phyloP scores from a whole-genome alignment of 2,797 vertebrate species.

The Eulemur rubriventer region DNA sequence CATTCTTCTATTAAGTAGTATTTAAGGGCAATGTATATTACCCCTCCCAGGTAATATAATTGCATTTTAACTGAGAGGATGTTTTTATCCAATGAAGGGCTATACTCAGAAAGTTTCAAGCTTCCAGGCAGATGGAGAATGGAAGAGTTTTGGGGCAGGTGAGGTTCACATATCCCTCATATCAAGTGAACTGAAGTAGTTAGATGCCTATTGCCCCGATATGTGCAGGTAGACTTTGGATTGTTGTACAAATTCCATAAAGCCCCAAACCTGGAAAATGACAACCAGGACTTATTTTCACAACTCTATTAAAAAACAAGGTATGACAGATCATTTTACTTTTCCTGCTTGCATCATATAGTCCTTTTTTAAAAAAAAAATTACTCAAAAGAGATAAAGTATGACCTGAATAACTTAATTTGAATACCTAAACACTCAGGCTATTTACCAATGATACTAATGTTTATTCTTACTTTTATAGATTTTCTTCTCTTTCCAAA shows the following conservation, averaged over 20 bases:
- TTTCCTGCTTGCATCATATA: neutral
- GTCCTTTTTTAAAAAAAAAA: neutral
- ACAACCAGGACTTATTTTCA: neutral
- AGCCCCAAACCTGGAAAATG: neutral
- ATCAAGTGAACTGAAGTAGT: neutral
- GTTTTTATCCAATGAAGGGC: neutral
- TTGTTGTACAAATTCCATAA: neutral
- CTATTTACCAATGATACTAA: conserved; percentile 22
- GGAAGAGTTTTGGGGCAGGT: neutral
- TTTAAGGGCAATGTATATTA: conserved; percentile 23
- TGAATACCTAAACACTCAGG: conserved; percentile 3
- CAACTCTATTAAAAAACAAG: conserved; percentile 10
- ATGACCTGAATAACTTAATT: neutral
- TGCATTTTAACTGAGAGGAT: neutral
- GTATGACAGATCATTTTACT: neutral
- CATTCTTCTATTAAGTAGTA: conserved; percentile 39
- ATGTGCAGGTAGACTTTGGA: neutral
- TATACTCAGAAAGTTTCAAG: neutral
- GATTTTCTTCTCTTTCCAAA: conserved; percentile 12
- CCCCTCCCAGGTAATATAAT: neutral
- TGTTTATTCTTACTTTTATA: conserved; percentile 20
- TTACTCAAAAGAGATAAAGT: conserved; percentile 43
- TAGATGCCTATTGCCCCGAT: neutral
- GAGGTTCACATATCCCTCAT: neutral
- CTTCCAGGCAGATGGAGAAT: neutral